Base-by-base conservation (phyloP, 2,797 vertebrate genomes). In the Hemitrygon akajei region DNA sequence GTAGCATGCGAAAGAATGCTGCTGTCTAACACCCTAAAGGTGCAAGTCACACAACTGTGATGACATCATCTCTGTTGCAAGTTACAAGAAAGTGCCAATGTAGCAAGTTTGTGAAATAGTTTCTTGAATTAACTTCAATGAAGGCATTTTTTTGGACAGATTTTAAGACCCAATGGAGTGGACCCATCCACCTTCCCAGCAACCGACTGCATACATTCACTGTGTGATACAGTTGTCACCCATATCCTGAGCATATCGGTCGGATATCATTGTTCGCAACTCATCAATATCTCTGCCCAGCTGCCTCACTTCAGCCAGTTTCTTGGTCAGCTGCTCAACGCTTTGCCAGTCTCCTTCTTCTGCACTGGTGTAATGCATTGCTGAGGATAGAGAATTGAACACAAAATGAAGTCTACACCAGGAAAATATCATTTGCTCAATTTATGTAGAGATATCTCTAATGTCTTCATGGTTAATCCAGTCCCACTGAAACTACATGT, bases 151-250 rank as follows among this genome's bases (percentile, higher is more conserved):
- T 56, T 47, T n/a, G n/a, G 58, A 47, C 27, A 76, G 71, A 56
- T 56, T 58, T 27, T 93, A 76, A 76, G 25, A 76, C 14, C 22
- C 69, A 75, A 37, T 30, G 20, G 34, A 30, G 40, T 75, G 25
- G 37, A 20, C 22, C 66, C 37, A 12, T 60, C 58, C 3, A 47
- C 10, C 30, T 9, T 27, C 56, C 56, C 40, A 56, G 5, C 10
- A 22, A 34, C 34, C 20, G 16, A 69, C 30, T 73, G 37, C 71
- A 94, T 80, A 81, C 22, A 81, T n/a, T 97, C 95, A 99, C 94
- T 99, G 99, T 47, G 98, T 98, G 95, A 98, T 98, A 96, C 99
- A 99, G 97, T 99, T 99, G 94, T 99, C 98, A 77, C 99, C 99
- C 99, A 99, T 98, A 96, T 99, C 98, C 96, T 99, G 98, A 9